Percentiles rank a stretch among this genome's conserved stretches.
phyloP scores from a whole-genome alignment of 2,888 invertebrate species.

The Entomobrya multifasciata region DNA sequence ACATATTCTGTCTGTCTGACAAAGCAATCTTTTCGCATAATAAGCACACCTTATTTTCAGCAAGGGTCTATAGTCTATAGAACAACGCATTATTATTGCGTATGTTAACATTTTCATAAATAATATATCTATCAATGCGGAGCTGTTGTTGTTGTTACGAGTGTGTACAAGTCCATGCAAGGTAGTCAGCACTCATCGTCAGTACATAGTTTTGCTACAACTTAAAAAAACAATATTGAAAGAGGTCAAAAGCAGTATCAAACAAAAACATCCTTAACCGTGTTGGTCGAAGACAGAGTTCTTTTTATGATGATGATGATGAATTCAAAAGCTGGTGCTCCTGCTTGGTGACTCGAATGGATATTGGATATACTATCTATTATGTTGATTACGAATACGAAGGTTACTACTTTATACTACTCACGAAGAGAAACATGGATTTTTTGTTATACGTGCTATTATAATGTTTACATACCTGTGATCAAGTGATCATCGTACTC shows the following conservation, averaged over 20 bases:
- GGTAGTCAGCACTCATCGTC: not conserved
- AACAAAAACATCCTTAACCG: slow-evolving; percentile 11
- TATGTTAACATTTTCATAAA: no score
- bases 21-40: no score
- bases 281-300: no score
- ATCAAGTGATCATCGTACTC: slow-evolving; percentile 10
- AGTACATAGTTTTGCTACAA: not conserved
- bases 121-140: no score
- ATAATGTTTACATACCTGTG: slow-evolving; percentile 19
- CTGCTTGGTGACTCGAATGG: slow-evolving; percentile 42
- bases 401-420: slow-evolving; percentile 4
- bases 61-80: no score
- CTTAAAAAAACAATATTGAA: slow-evolving; percentile 24
- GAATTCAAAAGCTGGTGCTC: slow-evolving; percentile 43
- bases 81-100: no score
- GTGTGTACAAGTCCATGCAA: not conserved
- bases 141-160: not conserved
- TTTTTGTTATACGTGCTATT: slow-evolving; percentile 1
- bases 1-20: no score
- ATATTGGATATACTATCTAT: no score
- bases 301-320: no score
- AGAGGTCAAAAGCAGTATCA: slow-evolving; percentile 32
- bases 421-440: slow-evolving; percentile 58
- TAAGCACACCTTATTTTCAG: no score
- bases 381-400: not conserved